Percentiles rank a stretch among this genome's conserved stretches.
Conservation (phyloP, 2,113 vertebrate genomes). For the Donacobius atricapilla region DNA sequence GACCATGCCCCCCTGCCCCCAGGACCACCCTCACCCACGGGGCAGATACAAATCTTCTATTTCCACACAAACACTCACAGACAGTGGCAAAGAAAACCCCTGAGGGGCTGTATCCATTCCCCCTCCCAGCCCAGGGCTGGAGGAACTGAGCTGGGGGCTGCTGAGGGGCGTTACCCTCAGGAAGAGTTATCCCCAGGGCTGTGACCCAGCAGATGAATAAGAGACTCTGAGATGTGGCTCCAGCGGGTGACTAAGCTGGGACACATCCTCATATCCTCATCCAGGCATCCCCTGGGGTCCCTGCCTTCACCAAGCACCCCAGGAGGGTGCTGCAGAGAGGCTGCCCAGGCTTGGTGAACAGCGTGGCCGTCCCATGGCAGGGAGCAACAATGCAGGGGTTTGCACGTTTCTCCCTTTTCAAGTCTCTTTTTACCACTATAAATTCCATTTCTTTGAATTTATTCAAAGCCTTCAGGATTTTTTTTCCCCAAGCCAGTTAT, state of each 20-base stretch:
- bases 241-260: background rate
- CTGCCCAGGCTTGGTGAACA: accelerated
- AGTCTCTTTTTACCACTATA: background rate
- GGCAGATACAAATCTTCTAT: accelerated
- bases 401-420: background rate
- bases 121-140: background rate
- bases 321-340: background rate
- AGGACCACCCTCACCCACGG: accelerated
- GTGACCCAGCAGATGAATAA: background rate
- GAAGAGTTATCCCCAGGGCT: background rate
- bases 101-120: accelerated
- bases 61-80: background rate
- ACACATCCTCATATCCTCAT: background rate
- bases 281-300: background rate
- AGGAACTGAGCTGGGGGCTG: background rate
- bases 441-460: background rate
- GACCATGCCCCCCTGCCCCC: background rate
- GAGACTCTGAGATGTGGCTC: accelerated
- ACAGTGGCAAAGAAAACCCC: accelerated
- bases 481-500: background rate
- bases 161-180: background rate
- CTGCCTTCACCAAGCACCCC: background rate
- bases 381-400: accelerated
- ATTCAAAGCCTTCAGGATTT: background rate
- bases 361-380: accelerated